Conservation (phyloP, 2,888 invertebrate genomes). For the Myathropa florea region DNA sequence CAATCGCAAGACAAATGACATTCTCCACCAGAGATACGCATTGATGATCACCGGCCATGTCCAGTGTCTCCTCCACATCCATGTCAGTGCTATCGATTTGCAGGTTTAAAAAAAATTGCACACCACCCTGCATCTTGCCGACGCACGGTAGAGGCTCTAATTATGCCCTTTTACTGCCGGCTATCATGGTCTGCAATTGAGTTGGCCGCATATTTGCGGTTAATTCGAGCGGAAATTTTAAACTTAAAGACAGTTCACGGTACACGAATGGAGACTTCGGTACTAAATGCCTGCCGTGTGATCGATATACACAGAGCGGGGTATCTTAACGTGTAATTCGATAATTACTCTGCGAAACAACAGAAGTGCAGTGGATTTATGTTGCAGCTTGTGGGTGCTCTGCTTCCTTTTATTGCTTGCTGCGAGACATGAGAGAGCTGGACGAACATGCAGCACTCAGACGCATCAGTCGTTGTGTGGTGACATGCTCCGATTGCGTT, state of each 20-base stretch:
- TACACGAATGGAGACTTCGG: constrained; percentile 49
- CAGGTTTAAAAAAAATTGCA: constrained; percentile 47
- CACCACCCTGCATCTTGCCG: constrained; percentile 36
- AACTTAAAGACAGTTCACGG: constrained; percentile 56
- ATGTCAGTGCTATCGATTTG: constrained; percentile 69
- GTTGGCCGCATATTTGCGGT: constrained; percentile 68
- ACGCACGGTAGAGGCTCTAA: constrained; percentile 50
- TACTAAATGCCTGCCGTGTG: constrained; percentile 64
- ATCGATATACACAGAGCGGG: constrained; percentile 19
- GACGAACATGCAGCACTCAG: constrained; percentile 33
- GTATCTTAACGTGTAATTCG: constrained; percentile 62
- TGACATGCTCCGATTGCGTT: constrained; percentile 40
- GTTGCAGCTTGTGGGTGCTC: constrained; percentile 52
- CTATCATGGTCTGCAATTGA: constrained; percentile 52
- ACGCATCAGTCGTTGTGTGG: constrained; percentile 14
- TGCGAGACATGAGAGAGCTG: constrained; percentile 22
- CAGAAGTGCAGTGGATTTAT: constrained; percentile 58
- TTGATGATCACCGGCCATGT: constrained; percentile 60
- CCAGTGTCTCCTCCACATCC: constrained; percentile 54
- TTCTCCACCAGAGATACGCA: constrained; percentile 65
- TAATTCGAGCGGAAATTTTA: constrained; percentile 66
- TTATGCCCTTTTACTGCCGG: constrained; percentile 64
- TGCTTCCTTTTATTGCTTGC: constrained; percentile 36
- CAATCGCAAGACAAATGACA: constrained; percentile 51
- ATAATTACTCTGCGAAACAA: constrained; percentile 58